Percentiles rank a stretch among this genome's conserved stretches.
These are phyloP conservation scores for Chaetoderma sp. DNA, from an alignment of 2,888 invertebrate species.

Conservation along the genomic window DNA sequence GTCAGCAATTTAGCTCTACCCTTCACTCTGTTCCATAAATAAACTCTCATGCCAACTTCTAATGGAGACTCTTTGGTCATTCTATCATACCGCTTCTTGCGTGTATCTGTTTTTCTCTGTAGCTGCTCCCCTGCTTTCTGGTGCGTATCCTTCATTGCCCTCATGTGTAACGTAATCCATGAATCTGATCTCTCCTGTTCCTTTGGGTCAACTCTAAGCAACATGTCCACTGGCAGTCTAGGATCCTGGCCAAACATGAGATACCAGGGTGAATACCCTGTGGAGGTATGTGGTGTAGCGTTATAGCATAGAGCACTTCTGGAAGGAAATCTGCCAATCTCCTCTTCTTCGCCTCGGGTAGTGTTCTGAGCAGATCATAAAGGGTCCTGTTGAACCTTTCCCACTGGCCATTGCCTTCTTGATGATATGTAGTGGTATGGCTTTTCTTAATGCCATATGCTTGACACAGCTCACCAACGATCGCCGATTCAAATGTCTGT, in stretches of 20 bases:
- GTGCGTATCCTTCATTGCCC: background rate
- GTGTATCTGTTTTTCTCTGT: background rate
- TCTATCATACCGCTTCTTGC: too few species aligned
- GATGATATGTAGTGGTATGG: conserved; percentile 28
- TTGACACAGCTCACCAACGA: conserved; percentile 19
- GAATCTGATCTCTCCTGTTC: background rate
- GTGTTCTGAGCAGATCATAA: too few species aligned
- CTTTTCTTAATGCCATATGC: conserved; percentile 21
- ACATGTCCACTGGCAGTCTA: conserved; percentile 17
- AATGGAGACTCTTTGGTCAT: too few species aligned
- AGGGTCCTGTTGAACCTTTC: conserved; percentile 27
- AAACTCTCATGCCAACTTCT: too few species aligned
- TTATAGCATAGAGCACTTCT: conserved; percentile 13
- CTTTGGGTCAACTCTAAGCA: conserved; percentile 1
- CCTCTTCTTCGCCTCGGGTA: conserved; percentile 9
- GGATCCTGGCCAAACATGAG: conserved; percentile 25
- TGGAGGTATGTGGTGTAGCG: conserved; percentile 12
- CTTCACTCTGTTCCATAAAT: too few species aligned
- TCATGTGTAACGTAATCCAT: background rate
- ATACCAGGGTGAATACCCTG: conserved; percentile 19
- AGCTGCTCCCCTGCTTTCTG: conserved; percentile 4
- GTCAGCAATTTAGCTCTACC: too few species aligned
- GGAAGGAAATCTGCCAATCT: conserved; percentile 15
- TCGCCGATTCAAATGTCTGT: conserved; percentile 15
- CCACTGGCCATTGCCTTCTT: conserved; percentile 15